A percentile compares a stretch with the other conserved stretches of the same genome.
Evolutionary conservation across 1,140 invertebrate species (phyloP).

Genomic region (Oryzaephilus surinamensis): DNA sequence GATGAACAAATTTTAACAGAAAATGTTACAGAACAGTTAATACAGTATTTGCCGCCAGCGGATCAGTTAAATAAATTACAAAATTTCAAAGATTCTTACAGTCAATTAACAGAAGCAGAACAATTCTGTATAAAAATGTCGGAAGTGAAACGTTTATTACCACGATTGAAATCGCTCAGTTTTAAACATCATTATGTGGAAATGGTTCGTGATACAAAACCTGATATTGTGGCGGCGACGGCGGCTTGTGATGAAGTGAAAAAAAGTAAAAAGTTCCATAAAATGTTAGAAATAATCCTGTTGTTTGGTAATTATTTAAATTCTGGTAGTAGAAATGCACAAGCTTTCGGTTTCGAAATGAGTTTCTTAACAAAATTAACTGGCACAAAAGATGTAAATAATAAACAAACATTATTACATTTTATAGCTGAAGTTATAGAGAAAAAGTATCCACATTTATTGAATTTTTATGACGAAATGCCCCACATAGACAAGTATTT

Average conservation of each 20-base stretch:
- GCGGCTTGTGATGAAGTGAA: slow-evolving; percentile 93
- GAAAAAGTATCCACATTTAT: slow-evolving; percentile 73
- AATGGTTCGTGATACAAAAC: slow-evolving; percentile 82
- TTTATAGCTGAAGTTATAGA: slow-evolving; percentile 85
- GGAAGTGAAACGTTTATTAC: slow-evolving; percentile 77
- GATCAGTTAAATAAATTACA: slow-evolving; percentile 79
- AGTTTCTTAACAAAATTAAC: slow-evolving; percentile 88
- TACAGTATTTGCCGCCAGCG: slow-evolving; percentile 79
- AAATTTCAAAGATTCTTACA: slow-evolving; percentile 63
- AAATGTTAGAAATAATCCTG: slow-evolving; percentile 81
- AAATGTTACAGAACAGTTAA: slow-evolving; percentile 72
- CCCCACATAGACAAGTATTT: slow-evolving; percentile 57
- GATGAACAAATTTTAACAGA: slow-evolving; percentile 74
- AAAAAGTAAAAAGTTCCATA: slow-evolving; percentile 79
- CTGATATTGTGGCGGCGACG: slow-evolving; percentile 88
- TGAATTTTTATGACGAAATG: slow-evolving; percentile 80
- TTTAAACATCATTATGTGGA: slow-evolving; percentile 82
- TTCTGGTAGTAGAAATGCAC: slow-evolving; percentile 83
- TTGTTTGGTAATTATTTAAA: slow-evolving; percentile 94
- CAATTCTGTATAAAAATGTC: slow-evolving; percentile 89
- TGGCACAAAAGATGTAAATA: slow-evolving; percentile 90
- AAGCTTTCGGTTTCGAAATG: slow-evolving; percentile 94
- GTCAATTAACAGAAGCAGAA: slow-evolving; percentile 85
- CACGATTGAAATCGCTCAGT: slow-evolving; percentile 78
- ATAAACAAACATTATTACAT: slow-evolving; percentile 86